Evolutionary conservation across 2,888 invertebrate genomes (phyloP), one percentile per base, ranked within the genome.

Genomic region (Disparrhopalites patrizii): DNA sequence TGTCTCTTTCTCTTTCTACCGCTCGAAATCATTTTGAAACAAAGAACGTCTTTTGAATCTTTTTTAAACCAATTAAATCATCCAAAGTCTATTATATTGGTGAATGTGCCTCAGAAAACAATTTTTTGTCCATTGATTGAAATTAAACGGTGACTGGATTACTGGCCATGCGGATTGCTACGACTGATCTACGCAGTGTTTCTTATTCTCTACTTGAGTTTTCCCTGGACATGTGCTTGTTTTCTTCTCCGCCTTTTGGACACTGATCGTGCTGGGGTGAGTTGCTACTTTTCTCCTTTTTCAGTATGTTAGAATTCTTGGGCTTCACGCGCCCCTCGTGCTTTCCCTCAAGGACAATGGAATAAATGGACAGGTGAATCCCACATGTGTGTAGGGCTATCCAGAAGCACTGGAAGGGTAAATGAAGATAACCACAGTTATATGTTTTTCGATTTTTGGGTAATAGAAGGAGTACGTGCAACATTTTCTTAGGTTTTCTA

Each of bases 201-300:
- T 61, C 31, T 47, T n/a, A n/a, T n/a, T n/a, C n/a, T n/a, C n/a
- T n/a, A n/a, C n/a, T n/a, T n/a, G 36, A 31, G 28, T 58, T 38
- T 38, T 28, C 20, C 15, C 51, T 51, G 61, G 61, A 61, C 50
- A 61, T 61, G 61, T 36, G 47, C 61, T 28, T 43, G 27, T 60
- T 50, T 60, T 50, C 50, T 47, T 36, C 51, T 56, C 54, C 36
- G 43, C 55, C 43, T 52, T 60, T 50, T 61, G 66, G 61, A 66
- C 36, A 56, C 52, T 66, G 47, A 66, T 56, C 62, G 61, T 61
- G 62, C 66, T 61, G 66, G 66, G 66, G 66, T 66, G 62, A 66
- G 66, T 61, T 61, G 40, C 52, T 30, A 61, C 31, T 55, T 27
- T 40, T 40, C n/a, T n/a, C n/a, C n/a, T n/a, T 51, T 51, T 51